Conservation (phyloP, 92 coral and sea anemone genomes). For the Epizoanthus illoricatus region DNA sequence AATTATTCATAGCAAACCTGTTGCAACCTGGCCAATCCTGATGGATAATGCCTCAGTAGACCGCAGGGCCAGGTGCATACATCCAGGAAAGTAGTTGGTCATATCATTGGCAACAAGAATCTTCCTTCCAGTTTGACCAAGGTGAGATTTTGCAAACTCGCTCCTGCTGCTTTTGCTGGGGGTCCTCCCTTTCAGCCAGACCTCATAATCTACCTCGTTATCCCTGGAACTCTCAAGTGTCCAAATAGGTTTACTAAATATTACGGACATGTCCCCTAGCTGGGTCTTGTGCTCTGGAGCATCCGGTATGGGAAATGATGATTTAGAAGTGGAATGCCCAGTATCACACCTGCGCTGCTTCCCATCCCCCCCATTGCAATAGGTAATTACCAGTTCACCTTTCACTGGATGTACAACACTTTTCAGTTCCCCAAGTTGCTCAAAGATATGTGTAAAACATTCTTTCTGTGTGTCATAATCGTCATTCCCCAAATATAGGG, state of each 20-base stretch:
- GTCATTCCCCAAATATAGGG: slow-evolving; percentile 8
- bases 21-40: slow-evolving; percentile 36
- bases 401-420: not conserved
- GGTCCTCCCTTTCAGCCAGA: no score
- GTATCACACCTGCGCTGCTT: slow-evolving; percentile 32
- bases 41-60: slow-evolving; percentile 25
- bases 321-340: slow-evolving; percentile 24
- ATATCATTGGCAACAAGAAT: not conserved
- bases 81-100: slow-evolving; percentile 22
- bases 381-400: not conserved
- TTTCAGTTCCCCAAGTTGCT: slow-evolving; percentile 6
- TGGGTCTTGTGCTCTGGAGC: slow-evolving; percentile 6
- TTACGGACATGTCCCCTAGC: not conserved
- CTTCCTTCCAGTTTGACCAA: slow-evolving; percentile 18
- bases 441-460: slow-evolving; percentile 7
- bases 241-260: slow-evolving; percentile 31
- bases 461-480: not conserved
- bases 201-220: not conserved
- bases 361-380: slow-evolving; percentile 28
- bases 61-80: slow-evolving; percentile 37
- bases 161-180: not conserved
- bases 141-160: slow-evolving; percentile 31
- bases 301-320: slow-evolving; percentile 5
- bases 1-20: slow-evolving; percentile 5
- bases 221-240: not conserved